Conservation (phyloP, 1,140 invertebrate genomes). For the Babylonia areolata region DNA sequence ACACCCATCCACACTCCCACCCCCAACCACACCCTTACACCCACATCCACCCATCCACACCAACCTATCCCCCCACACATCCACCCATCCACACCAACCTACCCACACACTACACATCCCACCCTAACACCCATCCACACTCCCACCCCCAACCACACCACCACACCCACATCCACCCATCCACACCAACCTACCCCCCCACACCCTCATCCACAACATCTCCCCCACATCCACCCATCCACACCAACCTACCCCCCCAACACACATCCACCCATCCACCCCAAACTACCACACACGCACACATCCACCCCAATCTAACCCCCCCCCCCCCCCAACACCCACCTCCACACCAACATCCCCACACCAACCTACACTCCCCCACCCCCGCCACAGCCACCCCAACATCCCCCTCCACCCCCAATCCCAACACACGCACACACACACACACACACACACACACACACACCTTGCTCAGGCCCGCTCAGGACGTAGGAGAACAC, state of each 20-base stretch:
- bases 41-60: not conserved
- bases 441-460: not conserved
- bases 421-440: not conserved
- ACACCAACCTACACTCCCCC: not conserved
- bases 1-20: not conserved
- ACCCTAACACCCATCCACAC: not conserved
- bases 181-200: not conserved
- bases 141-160: not conserved
- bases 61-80: too few relatives aligned
- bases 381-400: not conserved
- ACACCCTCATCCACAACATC: not conserved
- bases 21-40: not conserved
- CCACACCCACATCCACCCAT: not conserved
- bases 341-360: not conserved
- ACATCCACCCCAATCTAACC: not conserved
- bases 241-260: not conserved
- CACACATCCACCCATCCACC: not conserved
- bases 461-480: constrained; percentile 3
- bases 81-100: too few relatives aligned
- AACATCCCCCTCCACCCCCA: not conserved
- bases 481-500: constrained; percentile 83
- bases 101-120: too few relatives aligned
- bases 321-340: not conserved
- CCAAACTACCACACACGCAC: not conserved
- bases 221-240: not conserved